These are phyloP conservation scores for Prolemur simus DNA, from an alignment of 2,113 vertebrate genomes.

Conservation along the genomic window DNA sequence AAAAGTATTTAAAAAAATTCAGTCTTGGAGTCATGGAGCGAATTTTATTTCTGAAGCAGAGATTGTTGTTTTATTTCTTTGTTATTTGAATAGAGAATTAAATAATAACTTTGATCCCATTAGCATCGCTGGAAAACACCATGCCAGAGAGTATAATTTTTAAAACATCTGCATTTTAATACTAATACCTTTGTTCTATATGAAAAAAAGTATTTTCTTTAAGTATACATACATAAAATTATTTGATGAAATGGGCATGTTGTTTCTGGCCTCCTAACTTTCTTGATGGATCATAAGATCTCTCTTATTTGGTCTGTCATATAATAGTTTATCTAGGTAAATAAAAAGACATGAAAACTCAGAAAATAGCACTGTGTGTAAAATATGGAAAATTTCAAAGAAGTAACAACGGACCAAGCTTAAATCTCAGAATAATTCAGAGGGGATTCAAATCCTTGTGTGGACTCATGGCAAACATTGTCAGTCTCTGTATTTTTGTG, in stretches of 20 bases:
- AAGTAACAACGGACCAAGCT: not conserved
- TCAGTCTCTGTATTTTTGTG: not conserved
- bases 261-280: not conserved
- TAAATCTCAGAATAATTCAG: not conserved
- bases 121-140: not conserved
- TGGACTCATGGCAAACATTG: not conserved
- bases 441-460: not conserved
- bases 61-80: not conserved
- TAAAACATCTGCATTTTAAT: not conserved
- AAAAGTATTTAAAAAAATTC: not conserved
- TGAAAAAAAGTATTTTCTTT: not conserved
- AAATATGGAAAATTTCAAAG: not conserved
- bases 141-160: not conserved
- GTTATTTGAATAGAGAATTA: not conserved
- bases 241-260: not conserved
- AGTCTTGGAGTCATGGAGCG: not conserved
- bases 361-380: not conserved
- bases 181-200: not conserved
- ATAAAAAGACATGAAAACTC: not conserved
- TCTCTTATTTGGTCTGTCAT: fast-evolving
- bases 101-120: not conserved
- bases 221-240: not conserved
- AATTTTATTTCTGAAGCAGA: not conserved
- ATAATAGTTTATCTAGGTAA: not conserved
- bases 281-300: not conserved